Percentiles rank a stretch among this genome's conserved stretches.
phyloP scores from a whole-genome alignment of 2,797 vertebrate genomes.

The Stomatorhinus walkeri region DNA sequence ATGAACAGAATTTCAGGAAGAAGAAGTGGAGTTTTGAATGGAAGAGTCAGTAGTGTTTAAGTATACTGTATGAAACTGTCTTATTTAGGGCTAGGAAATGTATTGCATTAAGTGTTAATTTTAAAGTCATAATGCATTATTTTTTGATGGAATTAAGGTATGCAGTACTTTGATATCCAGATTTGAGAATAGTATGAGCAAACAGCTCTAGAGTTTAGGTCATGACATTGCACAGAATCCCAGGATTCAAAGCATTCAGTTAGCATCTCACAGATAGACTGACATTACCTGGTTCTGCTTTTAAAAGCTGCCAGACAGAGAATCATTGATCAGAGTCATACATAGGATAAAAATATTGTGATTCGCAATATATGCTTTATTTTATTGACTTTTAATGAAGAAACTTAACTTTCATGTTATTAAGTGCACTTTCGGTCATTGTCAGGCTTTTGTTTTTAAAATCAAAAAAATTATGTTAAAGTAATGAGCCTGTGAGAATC shows the following conservation, averaged over 20 bases:
- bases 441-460: neutral
- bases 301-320: neutral
- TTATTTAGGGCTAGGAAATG: neutral
- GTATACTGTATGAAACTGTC: neutral
- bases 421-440: neutral
- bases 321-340: neutral
- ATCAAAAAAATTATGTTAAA: neutral
- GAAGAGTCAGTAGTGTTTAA: neutral
- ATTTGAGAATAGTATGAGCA: neutral
- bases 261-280: neutral
- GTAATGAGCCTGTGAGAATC: neutral
- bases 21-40: neutral
- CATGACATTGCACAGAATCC: neutral
- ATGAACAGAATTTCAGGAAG: neutral
- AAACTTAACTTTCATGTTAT: neutral
- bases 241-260: neutral
- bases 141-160: neutral
- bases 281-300: neutral
- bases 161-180: neutral
- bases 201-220: neutral
- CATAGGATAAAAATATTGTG: neutral
- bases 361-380: neutral
- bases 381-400: neutral
- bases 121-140: neutral
- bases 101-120: neutral